A percentile compares a stretch with the other conserved stretches of the same genome.
phyloP scores from a whole-genome alignment of 2,888 invertebrate genomes.

The Nemapogon koenigi region DNA sequence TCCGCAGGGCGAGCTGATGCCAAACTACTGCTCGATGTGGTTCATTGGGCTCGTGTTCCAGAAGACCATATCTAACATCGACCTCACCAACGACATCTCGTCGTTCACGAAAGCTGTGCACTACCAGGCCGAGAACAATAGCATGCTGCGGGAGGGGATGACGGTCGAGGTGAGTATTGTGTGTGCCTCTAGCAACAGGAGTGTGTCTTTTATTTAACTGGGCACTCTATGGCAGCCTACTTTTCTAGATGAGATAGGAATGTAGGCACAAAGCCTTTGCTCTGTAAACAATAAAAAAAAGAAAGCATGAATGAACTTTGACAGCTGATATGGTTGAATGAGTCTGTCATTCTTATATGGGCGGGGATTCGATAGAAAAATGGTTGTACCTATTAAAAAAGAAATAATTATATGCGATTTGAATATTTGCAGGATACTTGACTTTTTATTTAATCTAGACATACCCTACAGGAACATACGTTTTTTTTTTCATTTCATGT shows the following conservation, averaged over 20 bases:
- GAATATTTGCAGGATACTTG: too few relatives aligned
- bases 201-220: neutral
- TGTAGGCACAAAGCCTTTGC: too few relatives aligned
- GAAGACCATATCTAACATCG: constrained; percentile 87
- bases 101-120: constrained; percentile 89
- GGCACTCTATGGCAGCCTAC: neutral
- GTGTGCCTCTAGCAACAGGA: neutral
- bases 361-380: too few relatives aligned
- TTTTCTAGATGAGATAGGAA: neutral
- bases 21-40: constrained; percentile 88
- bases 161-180: constrained; percentile 62
- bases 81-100: constrained; percentile 92
- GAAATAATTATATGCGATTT: too few relatives aligned
- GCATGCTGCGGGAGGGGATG: constrained; percentile 76
- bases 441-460: too few relatives aligned
- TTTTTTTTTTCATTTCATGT: too few relatives aligned
- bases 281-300: too few relatives aligned
- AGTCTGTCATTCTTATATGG: too few relatives aligned
- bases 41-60: constrained; percentile 96
- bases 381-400: too few relatives aligned
- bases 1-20: constrained; percentile 42
- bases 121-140: constrained; percentile 74
- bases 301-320: too few relatives aligned
- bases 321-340: too few relatives aligned
- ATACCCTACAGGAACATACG: too few relatives aligned